phyloP scores from a whole-genome alignment of 2,797 vertebrate species.

The Odontamblyopus rebecca region DNA sequence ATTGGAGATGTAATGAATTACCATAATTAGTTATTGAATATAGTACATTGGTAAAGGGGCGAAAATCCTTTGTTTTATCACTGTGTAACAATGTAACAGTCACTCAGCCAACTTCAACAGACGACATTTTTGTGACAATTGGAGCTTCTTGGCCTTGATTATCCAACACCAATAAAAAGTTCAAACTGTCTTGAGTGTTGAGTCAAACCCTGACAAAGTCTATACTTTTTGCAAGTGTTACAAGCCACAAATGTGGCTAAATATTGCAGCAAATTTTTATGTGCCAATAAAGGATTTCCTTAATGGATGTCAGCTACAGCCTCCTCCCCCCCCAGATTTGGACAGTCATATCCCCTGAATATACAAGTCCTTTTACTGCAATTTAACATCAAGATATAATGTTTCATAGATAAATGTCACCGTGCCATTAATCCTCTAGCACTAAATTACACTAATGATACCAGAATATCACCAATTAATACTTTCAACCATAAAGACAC shows the following conservation, averaged over 20 bases:
- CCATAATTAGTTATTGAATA: constrained; percentile 99
- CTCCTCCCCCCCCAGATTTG: constrained; percentile 68
- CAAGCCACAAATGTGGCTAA: constrained; percentile 74
- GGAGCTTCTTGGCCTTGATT: neutral
- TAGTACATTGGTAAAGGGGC: constrained; percentile 88
- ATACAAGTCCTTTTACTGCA: constrained; percentile 80
- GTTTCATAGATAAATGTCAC: constrained; percentile 84
- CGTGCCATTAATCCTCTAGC: constrained; percentile 73
- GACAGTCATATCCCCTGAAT: constrained; percentile 71
- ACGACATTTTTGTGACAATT: constrained; percentile 11
- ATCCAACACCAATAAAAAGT: constrained; percentile 16
- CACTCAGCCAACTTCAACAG: constrained; percentile 6
- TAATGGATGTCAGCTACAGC: constrained; percentile 81
- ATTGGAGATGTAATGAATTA: constrained; percentile 99
- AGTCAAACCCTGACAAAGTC: constrained; percentile 29
- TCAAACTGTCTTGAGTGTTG: constrained; percentile 25
- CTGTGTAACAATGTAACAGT: constrained; percentile 37
- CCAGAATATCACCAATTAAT: constrained; percentile 81
- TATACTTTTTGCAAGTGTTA: constrained; percentile 35
- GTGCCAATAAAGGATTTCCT: constrained; percentile 83
- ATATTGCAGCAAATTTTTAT: constrained; percentile 83
- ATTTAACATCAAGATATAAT: constrained; percentile 84
- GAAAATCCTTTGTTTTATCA: constrained; percentile 85
- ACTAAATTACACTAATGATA: constrained; percentile 82
- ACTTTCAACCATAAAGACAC: constrained; percentile 72